phyloP scores from a whole-genome alignment of 37 sponge, comb jelly and placozoan species.

The Sycon ciliatum region DNA sequence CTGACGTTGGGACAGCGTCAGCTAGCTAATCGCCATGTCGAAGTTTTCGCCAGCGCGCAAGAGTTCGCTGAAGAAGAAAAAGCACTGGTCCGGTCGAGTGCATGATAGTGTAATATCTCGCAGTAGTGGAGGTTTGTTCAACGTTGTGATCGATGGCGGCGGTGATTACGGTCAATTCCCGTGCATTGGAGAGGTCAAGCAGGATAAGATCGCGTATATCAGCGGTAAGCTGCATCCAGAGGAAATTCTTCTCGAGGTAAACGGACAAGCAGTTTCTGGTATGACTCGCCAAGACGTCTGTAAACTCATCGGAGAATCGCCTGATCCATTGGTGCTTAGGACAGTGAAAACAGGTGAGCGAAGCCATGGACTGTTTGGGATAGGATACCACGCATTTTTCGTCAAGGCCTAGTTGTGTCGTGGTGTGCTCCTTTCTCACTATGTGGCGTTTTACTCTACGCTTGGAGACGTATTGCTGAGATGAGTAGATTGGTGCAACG shows the following conservation, averaged over 20 bases:
- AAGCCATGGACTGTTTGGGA: background rate
- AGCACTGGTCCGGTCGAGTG: conserved; percentile 74
- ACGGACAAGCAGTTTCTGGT: conserved; percentile 72
- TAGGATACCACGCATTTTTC: too few species aligned
- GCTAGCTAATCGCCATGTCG: conserved; percentile 12
- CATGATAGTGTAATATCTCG: conserved; percentile 61
- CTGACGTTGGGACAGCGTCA: background rate
- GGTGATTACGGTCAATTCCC: conserved; percentile 68
- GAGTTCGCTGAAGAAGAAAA: conserved; percentile 45
- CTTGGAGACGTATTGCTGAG: too few species aligned
- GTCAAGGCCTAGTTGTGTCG: background rate
- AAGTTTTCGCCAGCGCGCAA: background rate
- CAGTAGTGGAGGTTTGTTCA: conserved; percentile 64
- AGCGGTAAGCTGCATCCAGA: conserved; percentile 54
- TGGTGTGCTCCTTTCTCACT: background rate
- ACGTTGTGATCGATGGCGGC: conserved; percentile 86
- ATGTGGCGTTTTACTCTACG: too few species aligned
- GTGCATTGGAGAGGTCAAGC: conserved; percentile 52
- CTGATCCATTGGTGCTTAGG: conserved; percentile 64
- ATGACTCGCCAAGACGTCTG: conserved; percentile 84
- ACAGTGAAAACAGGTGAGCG: conserved; percentile 78
- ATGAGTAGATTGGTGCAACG: background rate
- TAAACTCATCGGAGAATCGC: conserved; percentile 67
- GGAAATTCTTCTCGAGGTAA: conserved; percentile 76
- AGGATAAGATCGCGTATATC: conserved; percentile 57